Base-by-base conservation (phyloP, 1,140 invertebrate genomes). In the Diploscapter pachys region DNA sequence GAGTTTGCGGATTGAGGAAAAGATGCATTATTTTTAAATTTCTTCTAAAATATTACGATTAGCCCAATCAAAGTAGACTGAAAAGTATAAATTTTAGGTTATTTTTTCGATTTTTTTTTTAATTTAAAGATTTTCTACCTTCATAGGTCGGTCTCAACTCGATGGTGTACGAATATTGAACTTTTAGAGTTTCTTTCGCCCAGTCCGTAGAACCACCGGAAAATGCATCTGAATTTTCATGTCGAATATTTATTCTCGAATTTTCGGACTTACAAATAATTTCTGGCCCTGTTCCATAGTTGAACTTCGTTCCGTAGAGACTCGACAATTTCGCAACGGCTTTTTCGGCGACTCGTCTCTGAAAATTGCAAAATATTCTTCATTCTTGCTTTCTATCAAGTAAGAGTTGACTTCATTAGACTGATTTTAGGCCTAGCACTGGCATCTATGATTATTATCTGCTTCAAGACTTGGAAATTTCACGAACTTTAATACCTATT, bases 101-200 rank as follows among this genome's bases (percentile, higher is more conserved):
- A 31, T 1, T 31, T 31, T 31, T 31, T 31, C 31, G 31, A 31
- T 31, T 31, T 31, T 31, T 31, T 31, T 31, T 31, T 1, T 0
- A 31, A 1, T 31, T 11, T 11, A 59, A 13, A 50, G 51, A 51
- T 68, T 67, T 68, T 48, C 54, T 77, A 80, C 79, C 80, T 80
- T 74, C 71, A 64, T 84, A 83, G 2, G 77, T 72, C 4, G 82
- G 82, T 59, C 82, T 53, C 13, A 84, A 66, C 72, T 84, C 82
- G 59, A 84, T 80, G 11, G 83, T 85, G 70, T 84, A 84, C 3
- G 82, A 84, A 70, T 84, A 84, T 69, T 84, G 85, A 71, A 85
- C 77, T 53, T 81, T 81, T n/a, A 81, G 80, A 5, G 77, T 84
- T 49, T 84, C 79, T 53, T 85, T 84, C 5, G 83, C 83, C 83